phyloP scores from a whole-genome alignment of 2,113 vertebrate genomes.

The Neogobius melanostomus region DNA sequence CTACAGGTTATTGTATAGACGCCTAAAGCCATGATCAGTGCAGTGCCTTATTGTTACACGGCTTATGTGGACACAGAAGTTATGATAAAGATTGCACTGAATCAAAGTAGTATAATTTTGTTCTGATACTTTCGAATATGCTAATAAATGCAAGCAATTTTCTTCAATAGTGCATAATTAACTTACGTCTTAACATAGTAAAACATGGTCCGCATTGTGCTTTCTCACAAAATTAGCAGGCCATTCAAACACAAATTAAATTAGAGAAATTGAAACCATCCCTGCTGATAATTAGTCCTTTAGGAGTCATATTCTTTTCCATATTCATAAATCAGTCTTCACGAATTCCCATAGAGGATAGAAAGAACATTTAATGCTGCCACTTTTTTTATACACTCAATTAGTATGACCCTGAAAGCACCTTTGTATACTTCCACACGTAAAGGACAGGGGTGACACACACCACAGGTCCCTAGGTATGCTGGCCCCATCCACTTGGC shows the following conservation, averaged over 20 bases:
- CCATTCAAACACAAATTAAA: conserved; percentile 23
- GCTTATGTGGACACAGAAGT: too few species aligned
- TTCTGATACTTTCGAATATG: neutral
- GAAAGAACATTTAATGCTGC: conserved; percentile 21
- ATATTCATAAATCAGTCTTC: conserved; percentile 45
- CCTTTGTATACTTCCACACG: conserved; percentile 34
- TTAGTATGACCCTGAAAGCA: conserved; percentile 54
- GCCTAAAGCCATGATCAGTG: neutral
- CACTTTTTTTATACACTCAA: conserved; percentile 17
- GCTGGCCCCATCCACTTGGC: conserved; percentile 30
- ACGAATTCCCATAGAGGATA: conserved; percentile 20
- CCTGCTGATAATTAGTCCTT: neutral
- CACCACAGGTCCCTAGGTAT: conserved; percentile 70
- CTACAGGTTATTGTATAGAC: neutral
- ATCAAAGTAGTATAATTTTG: neutral
- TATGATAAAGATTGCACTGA: neutral
- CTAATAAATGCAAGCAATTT: conserved; percentile 3
- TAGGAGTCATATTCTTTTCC: neutral
- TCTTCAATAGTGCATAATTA: neutral
- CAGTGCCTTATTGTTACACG: neutral
- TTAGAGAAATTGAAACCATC: conserved; percentile 12
- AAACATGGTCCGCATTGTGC: neutral
- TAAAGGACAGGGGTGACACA: conserved; percentile 61
- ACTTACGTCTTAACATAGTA: neutral
- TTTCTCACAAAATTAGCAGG: conserved; percentile 5